Percentiles rank a stretch among this genome's conserved stretches.
These are phyloP conservation scores for Aphelocoma californica DNA, from an alignment of 2,797 vertebrate species.

Conservation along the genomic window DNA sequence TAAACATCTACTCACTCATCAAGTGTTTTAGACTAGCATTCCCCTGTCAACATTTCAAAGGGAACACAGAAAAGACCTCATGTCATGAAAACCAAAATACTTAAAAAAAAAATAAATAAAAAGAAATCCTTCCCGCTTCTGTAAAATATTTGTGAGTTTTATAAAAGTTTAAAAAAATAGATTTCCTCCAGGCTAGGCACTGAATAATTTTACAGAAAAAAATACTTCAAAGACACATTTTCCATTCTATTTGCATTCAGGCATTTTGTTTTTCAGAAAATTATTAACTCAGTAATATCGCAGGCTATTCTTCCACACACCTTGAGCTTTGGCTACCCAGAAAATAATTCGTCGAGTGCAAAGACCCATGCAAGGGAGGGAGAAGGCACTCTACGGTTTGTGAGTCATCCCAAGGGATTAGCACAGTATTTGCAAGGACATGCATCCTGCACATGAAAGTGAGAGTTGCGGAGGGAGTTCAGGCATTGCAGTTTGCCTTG, in stretches of 20 bases:
- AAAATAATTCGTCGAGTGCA: not conserved
- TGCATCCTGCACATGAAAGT: not conserved
- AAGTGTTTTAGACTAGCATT: not conserved
- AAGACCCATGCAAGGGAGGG: not conserved
- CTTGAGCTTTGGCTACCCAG: not conserved
- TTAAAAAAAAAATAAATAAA: not conserved
- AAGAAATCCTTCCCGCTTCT: not conserved
- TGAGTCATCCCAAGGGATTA: not conserved
- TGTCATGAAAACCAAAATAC: not conserved
- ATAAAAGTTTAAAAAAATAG: not conserved
- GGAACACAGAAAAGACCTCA: not conserved
- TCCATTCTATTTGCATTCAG: slow-evolving; percentile 8
- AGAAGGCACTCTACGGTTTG: not conserved
- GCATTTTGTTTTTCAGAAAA: slow-evolving; percentile 26
- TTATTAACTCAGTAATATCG: not conserved
- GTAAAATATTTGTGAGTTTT: not conserved
- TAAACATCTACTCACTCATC: not conserved
- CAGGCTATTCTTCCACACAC: not conserved
- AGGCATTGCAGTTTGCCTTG: not conserved
- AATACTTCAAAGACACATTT: slow-evolving; percentile 24
- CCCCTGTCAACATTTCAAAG: not conserved
- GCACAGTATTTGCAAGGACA: not conserved
- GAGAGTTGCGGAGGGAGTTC: not conserved
- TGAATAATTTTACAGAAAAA: slow-evolving; percentile 15
- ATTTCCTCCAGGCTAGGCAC: slow-evolving; percentile 14